phyloP scores from a whole-genome alignment of 2,888 invertebrate species.

The Chamaedrilus cognettii region DNA sequence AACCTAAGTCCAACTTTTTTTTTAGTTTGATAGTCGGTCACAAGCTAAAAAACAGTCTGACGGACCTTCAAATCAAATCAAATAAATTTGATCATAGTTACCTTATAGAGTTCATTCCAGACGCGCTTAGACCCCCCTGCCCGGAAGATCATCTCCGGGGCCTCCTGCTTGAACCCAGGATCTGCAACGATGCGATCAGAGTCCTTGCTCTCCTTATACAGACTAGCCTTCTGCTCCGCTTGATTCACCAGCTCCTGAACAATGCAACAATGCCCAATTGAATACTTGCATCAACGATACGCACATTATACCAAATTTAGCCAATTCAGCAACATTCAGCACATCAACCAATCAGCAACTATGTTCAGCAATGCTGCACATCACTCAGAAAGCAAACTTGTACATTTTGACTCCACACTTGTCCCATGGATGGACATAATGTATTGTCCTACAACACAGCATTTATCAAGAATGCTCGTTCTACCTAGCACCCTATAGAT shows the following conservation, averaged over 20 bases:
- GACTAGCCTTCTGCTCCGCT: conserved; percentile 13
- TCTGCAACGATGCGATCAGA: conserved; percentile 77
- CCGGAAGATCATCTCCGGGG: conserved; percentile 79
- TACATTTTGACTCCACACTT: no score
- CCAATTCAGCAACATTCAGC: background rate
- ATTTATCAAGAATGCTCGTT: no score
- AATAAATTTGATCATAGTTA: conserved; percentile 60
- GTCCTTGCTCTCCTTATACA: conserved; percentile 65
- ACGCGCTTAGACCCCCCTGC: conserved; percentile 89
- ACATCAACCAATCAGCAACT: no score
- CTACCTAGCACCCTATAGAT: no score
- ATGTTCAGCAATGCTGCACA: no score
- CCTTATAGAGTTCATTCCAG: conserved; percentile 99
- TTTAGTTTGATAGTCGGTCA: no score
- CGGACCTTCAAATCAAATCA: no score
- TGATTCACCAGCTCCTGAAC: conserved; percentile 23
- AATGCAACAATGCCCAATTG: background rate
- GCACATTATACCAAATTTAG: background rate
- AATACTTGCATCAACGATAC: background rate
- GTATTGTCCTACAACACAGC: no score
- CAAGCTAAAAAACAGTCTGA: no score
- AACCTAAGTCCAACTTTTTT: no score
- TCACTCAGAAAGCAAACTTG: no score
- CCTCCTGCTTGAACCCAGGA: conserved; percentile 75
- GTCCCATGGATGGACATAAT: no score